Conservation (phyloP, 35 echinoderm and acorn worm genomes). For the Diadema setosum region DNA sequence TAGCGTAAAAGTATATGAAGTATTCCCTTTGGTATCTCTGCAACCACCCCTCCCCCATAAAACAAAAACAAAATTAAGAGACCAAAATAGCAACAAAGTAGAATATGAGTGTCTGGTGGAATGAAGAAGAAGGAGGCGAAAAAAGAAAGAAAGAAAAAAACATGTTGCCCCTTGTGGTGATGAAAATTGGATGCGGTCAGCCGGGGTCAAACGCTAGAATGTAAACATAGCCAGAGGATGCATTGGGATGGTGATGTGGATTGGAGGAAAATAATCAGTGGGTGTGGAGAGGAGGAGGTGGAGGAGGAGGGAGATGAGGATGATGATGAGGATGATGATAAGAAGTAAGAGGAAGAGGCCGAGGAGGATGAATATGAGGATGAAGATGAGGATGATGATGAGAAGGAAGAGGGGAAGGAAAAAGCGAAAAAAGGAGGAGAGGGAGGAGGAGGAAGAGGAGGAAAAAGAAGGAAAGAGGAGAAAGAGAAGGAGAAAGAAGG, state of each 20-base stretch:
- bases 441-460: not conserved
- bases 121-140: too few species aligned
- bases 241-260: not conserved
- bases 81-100: too few species aligned
- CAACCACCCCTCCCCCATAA: too few species aligned
- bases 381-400: not conserved
- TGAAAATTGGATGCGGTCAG: not conserved
- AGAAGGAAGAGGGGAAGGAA: not conserved
- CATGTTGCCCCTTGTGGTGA: not conserved
- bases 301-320: not conserved
- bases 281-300: not conserved
- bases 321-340: not conserved
- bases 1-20: too few species aligned
- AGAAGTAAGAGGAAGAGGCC: not conserved
- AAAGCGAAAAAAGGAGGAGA: not conserved
- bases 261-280: not conserved
- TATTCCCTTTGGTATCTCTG: too few species aligned
- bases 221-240: not conserved
- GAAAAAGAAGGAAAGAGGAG: not conserved
- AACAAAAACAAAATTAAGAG: too few species aligned
- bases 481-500: not conserved
- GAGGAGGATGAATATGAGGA: too few species aligned
- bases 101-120: too few species aligned
- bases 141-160: too few species aligned
- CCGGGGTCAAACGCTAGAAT: not conserved